phyloP scores from a whole-genome alignment of 2,888 invertebrate species.

The Ethmia dodecea region DNA sequence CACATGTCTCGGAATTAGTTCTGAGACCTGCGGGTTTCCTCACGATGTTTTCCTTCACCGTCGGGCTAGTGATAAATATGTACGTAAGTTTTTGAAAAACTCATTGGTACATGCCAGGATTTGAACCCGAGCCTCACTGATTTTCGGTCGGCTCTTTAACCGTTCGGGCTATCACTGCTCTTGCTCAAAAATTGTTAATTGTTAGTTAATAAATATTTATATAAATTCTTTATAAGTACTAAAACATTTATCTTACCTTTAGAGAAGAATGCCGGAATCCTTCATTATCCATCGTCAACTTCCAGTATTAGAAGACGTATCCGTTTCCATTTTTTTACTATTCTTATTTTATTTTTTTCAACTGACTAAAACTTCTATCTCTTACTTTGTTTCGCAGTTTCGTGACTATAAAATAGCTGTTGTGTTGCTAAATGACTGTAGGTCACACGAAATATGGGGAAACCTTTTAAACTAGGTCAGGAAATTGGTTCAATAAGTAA shows the following conservation, averaged over 20 bases:
- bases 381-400: background rate
- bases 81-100: too few relatives aligned
- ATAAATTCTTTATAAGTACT: too few relatives aligned
- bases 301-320: conserved; percentile 9
- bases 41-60: too few relatives aligned
- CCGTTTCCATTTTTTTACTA: conserved; percentile 18
- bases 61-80: too few relatives aligned
- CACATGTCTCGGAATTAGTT: too few relatives aligned
- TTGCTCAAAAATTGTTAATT: too few relatives aligned
- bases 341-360: background rate
- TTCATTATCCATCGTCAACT: conserved; percentile 44
- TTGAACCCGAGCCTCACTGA: too few relatives aligned
- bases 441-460: conserved; percentile 32
- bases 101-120: too few relatives aligned
- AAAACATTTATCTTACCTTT: conserved; percentile 18
- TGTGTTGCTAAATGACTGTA: conserved; percentile 6
- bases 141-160: too few relatives aligned
- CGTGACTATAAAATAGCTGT: background rate
- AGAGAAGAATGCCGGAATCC: conserved; percentile 21
- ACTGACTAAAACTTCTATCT: background rate
- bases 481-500: conserved; percentile 25
- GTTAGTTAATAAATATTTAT: too few relatives aligned
- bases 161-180: too few relatives aligned
- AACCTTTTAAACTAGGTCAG: conserved; percentile 43
- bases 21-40: too few relatives aligned